Evolutionary conservation across 2,113 vertebrate species (phyloP), one percentile per base, ranked within the genome.

Genomic region (Trichechus manatus): DNA sequence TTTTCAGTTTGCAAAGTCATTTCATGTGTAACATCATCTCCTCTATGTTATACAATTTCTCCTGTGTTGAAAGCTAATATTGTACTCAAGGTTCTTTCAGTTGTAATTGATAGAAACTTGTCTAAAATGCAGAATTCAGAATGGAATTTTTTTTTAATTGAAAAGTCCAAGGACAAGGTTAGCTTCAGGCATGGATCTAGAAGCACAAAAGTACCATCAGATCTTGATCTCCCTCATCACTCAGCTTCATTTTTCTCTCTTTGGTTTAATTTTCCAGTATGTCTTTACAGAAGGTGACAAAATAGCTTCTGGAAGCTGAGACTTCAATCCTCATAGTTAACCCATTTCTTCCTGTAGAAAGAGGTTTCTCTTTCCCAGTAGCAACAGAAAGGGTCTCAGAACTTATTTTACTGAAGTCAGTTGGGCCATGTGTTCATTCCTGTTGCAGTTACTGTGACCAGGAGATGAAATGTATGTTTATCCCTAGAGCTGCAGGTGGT

Each of bases 61-160:
- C 17, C 89, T 68, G 86, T 53, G 20, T 44, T 89, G 53, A 92
- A 84, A 27, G 29, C 14, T 95, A 59, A 29, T 72, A 33, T 68
- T 36, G 3, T 53, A 75, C 47, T 81, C 33, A 88, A 74, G 50
- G 89, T 59, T 87, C 25, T 56, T 92, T 84, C 11, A 1, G 19
- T 68, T 85, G 53, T 29, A 77, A 61, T 63, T 87, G 33, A 66
- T 61, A 70, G 42, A 83, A 93, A 94, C 31, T 39, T 93, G 17
- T 64, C 50, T 31, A 86, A 75, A 82, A 33, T 85, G 31, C 19
- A 56, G 68, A 85, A 3, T 3, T 81, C 75, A 79, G 5, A 77
- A 50, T 80, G 63, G 11, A 70, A 92, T 81, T 74, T 72, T 50
- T 94, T 92, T 93, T 74, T 39, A 39, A 72, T 56, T 80, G 87